A percentile compares a stretch with the other conserved stretches of the same genome.
phyloP scores from a whole-genome alignment of 2,113 vertebrate genomes.

The Ellobius talpinus region DNA sequence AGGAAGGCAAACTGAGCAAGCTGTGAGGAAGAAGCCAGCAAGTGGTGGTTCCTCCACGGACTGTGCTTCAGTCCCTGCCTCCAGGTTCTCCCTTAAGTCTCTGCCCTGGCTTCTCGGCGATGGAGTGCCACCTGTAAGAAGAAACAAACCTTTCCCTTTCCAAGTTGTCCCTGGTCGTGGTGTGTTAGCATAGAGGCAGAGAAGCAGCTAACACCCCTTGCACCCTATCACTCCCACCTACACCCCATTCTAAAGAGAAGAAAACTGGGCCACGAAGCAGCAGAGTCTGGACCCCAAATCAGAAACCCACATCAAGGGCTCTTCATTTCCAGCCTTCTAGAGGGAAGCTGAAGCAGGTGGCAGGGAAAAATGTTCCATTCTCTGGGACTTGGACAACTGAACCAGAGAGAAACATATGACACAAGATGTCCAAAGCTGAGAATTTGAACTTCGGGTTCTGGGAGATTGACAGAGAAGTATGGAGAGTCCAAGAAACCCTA shows the following conservation, averaged over 20 bases:
- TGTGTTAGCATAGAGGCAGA: background rate
- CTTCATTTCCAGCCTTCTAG: background rate
- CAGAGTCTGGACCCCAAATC: background rate
- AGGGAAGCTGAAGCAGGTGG: background rate
- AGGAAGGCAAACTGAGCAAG: background rate
- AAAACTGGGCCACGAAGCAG: background rate
- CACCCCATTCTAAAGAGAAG: background rate
- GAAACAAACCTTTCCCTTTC: background rate
- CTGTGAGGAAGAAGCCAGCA: background rate
- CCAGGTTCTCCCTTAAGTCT: background rate
- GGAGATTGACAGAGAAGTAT: background rate
- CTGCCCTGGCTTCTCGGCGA: no score
- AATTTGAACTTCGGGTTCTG: background rate
- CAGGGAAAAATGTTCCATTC: background rate
- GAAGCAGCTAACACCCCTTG: background rate
- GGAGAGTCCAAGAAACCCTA: background rate
- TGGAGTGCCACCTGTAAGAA: background rate
- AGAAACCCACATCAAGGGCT: background rate
- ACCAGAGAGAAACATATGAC: background rate
- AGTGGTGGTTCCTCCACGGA: accelerated
- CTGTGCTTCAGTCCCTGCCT: background rate
- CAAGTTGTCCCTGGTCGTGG: background rate
- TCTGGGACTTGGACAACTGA: background rate
- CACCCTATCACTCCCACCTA: no score
- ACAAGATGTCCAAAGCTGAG: background rate